These are phyloP conservation scores for Catharus bicknelli DNA, from an alignment of 2,113 vertebrate species.

Conservation along the genomic window DNA sequence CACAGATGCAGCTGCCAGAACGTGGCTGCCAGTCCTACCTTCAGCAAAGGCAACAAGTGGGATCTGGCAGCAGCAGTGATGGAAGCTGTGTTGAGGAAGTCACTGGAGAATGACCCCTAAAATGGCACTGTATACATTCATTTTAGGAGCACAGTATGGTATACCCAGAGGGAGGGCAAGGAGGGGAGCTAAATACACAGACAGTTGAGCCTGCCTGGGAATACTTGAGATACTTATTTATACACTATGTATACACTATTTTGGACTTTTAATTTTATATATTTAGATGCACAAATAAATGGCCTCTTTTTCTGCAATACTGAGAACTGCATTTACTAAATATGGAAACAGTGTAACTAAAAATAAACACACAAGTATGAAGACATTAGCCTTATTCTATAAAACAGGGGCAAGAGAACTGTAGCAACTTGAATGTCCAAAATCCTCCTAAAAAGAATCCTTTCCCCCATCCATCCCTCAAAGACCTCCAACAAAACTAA, in stretches of 20 bases:
- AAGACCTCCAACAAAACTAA: not conserved
- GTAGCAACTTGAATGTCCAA: not conserved
- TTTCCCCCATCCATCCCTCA: not conserved
- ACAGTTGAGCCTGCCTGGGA: not conserved
- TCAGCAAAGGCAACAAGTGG: not conserved
- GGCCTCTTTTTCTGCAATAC: conserved; percentile 1
- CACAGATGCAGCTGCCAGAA: not conserved
- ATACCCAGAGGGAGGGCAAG: accelerated
- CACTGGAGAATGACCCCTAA: not conserved
- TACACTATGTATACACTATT: not conserved
- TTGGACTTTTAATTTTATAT: not conserved
- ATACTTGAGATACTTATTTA: not conserved
- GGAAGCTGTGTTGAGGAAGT: not conserved
- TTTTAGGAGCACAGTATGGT: not conserved
- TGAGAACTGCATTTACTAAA: conserved; percentile 31
- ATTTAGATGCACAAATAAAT: conserved; percentile 19
- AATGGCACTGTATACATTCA: not conserved
- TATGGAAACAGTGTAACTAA: conserved; percentile 46
- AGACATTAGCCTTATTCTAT: not conserved
- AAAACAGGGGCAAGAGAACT: not conserved
- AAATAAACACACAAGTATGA: conserved; percentile 27
- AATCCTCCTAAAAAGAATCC: not conserved
- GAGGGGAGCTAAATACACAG: not conserved
- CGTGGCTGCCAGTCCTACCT: not conserved
- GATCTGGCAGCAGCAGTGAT: not conserved